Evolutionary conservation across 2,797 vertebrate genomes (phyloP).

Genomic region (Clamator glandarius): DNA sequence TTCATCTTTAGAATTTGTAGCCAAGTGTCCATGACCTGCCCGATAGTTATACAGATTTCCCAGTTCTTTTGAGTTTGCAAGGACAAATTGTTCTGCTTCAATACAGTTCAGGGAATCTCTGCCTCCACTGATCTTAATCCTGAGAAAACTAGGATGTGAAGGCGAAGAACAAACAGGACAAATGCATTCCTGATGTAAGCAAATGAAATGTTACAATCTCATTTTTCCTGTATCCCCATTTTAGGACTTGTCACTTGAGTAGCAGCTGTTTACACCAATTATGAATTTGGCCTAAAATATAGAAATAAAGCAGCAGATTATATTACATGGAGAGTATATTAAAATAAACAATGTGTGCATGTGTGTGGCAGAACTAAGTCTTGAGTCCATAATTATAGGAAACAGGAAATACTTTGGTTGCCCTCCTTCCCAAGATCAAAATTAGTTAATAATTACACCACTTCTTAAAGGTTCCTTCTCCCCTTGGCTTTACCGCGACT

Average conservation of each 20-base stretch:
- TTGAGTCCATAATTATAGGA: slow-evolving; percentile 66
- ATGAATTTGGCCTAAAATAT: slow-evolving; percentile 56
- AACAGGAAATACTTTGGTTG: slow-evolving; percentile 69
- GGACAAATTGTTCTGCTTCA: neutral
- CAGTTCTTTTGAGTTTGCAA: neutral
- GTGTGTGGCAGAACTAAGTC: slow-evolving; percentile 50
- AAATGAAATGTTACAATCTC: slow-evolving; percentile 54
- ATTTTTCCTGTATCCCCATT: slow-evolving; percentile 20
- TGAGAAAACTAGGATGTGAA: neutral
- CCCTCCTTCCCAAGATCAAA: slow-evolving; percentile 54
- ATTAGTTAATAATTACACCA: slow-evolving; percentile 62
- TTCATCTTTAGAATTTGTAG: neutral
- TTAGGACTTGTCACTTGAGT: slow-evolving; percentile 31
- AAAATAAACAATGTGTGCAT: slow-evolving; percentile 47
- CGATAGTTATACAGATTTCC: neutral
- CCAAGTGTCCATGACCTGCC: neutral
- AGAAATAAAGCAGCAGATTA: slow-evolving; percentile 43
- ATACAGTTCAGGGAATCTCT: neutral
- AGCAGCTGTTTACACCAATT: slow-evolving; percentile 63
- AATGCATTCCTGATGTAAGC: slow-evolving; percentile 38
- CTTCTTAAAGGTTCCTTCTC: slow-evolving; percentile 52
- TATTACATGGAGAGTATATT: slow-evolving; percentile 57
- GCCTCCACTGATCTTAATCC: neutral
- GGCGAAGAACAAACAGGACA: slow-evolving; percentile 25
- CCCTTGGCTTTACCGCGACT: slow-evolving; percentile 12